phyloP scores from a whole-genome alignment of 2,888 invertebrate species.

The Horisme vitalbata region DNA sequence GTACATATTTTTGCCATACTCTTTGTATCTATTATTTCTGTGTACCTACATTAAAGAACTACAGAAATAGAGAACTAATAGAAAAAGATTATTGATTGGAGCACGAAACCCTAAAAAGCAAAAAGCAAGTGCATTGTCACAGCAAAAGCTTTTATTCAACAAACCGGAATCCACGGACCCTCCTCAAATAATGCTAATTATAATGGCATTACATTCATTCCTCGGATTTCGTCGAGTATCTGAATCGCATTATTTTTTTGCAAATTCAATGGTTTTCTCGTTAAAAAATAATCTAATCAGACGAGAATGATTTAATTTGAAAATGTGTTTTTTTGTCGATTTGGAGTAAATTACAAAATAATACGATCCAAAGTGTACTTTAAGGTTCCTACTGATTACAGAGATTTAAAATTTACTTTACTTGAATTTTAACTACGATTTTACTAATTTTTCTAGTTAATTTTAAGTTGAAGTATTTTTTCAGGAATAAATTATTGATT shows the following conservation, averaged over 20 bases:
- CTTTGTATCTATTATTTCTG: too few species aligned
- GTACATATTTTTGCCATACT: too few species aligned
- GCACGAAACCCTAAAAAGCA: slow-evolving; percentile 37
- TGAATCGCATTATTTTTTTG: slow-evolving; percentile 66
- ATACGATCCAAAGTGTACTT: too few species aligned
- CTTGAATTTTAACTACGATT: too few species aligned
- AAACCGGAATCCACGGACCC: slow-evolving; percentile 78
- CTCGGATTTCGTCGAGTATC: slow-evolving; percentile 75
- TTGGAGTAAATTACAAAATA: slow-evolving; percentile 43
- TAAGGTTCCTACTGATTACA: too few species aligned
- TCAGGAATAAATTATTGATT: too few species aligned
- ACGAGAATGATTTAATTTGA: slow-evolving; percentile 37
- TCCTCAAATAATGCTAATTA: slow-evolving; percentile 79
- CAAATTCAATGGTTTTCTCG: slow-evolving; percentile 60
- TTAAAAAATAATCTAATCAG: slow-evolving; percentile 65
- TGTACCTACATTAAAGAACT: background rate
- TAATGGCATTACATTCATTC: slow-evolving; percentile 81
- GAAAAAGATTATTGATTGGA: slow-evolving; percentile 4
- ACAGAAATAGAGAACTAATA: too few species aligned
- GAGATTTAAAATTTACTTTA: too few species aligned
- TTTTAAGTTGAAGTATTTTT: too few species aligned
- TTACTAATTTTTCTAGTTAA: too few species aligned
- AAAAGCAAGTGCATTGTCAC: slow-evolving; percentile 66
- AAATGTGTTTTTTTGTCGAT: slow-evolving; percentile 50
- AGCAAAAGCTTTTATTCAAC: slow-evolving; percentile 72